phyloP scores from a whole-genome alignment of 1,140 invertebrate genomes.

The Drosophila subobscura region DNA sequence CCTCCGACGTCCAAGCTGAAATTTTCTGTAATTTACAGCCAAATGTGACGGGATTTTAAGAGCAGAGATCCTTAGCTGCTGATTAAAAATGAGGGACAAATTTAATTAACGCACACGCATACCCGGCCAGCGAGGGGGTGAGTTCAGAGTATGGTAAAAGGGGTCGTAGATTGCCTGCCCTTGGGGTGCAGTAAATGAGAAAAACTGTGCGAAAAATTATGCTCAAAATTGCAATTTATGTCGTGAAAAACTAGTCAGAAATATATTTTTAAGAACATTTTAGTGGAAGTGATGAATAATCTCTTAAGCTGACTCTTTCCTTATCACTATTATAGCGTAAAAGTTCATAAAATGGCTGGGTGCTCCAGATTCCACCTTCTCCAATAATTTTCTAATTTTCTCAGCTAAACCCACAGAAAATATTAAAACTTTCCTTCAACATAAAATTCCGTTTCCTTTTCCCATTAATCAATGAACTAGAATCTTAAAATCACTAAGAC shows the following conservation, averaged over 20 bases:
- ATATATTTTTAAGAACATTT: background rate
- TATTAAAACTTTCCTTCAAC: conserved; percentile 4
- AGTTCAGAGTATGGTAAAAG: background rate
- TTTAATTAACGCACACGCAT: conserved; percentile 45
- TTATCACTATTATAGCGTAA: too few species aligned
- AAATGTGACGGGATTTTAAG: conserved; percentile 36
- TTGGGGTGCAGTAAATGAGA: too few species aligned
- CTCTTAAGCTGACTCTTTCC: background rate
- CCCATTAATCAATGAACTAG: conserved; percentile 40
- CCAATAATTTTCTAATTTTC: background rate
- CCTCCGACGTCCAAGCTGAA: conserved; percentile 9
- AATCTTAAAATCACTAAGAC: conserved; percentile 16
- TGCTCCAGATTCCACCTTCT: too few species aligned
- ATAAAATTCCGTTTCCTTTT: conserved; percentile 40
- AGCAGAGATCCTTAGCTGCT: conserved; percentile 45
- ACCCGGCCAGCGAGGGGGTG: conserved; percentile 23
- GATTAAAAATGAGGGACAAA: conserved; percentile 48
- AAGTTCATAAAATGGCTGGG: too few species aligned
- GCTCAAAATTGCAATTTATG: conserved; percentile 6
- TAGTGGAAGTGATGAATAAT: too few species aligned
- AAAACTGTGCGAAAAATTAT: conserved; percentile 41
- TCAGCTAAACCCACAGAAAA: background rate
- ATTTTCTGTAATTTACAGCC: conserved; percentile 32
- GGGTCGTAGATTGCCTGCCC: too few species aligned
- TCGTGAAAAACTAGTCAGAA: conserved; percentile 2